A percentile compares a stretch with the other conserved stretches of the same genome.
Evolutionary conservation across 30 jellyfish, hydroid and myxozoan species (phyloP).

Genomic region (Aurelia sp.): DNA sequence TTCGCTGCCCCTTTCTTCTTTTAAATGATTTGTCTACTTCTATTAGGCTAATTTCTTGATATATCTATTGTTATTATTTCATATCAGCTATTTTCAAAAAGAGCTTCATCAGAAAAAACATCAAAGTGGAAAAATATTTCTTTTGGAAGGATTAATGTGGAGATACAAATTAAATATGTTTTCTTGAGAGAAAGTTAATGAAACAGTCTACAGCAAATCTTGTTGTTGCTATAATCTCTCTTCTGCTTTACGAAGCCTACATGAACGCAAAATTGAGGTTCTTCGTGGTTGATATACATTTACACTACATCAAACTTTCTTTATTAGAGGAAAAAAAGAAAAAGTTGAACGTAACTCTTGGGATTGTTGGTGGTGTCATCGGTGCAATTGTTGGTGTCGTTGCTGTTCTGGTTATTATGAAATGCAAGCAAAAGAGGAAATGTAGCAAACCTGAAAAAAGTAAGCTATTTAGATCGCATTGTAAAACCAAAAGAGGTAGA

Average conservation of each 20-base stretch:
- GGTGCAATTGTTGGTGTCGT: slow-evolving; percentile 49
- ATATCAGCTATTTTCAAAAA: no score
- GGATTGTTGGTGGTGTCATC: slow-evolving; percentile 56
- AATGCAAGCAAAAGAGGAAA: slow-evolving; percentile 26
- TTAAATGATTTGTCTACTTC: no score
- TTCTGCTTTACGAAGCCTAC: no score
- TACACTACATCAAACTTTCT: neutral
- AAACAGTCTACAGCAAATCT: neutral
- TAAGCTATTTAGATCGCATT: neutral
- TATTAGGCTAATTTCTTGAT: no score
- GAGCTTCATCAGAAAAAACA: no score
- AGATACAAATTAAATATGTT: neutral
- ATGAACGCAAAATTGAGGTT: no score
- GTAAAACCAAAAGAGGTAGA: no score
- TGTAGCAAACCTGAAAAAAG: slow-evolving; percentile 21
- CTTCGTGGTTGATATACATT: neutral
- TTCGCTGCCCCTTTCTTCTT: no score
- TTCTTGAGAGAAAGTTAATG: neutral
- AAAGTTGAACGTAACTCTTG: slow-evolving; percentile 47
- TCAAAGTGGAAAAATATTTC: no score
- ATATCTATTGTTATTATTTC: no score
- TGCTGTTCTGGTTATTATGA: slow-evolving; percentile 25
- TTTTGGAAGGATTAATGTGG: no score
- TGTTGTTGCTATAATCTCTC: no score
- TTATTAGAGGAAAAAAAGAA: slow-evolving; percentile 19